These are phyloP conservation scores for Leptobrachium leishanense DNA, from an alignment of 2,113 vertebrate genomes.

Conservation along the genomic window DNA sequence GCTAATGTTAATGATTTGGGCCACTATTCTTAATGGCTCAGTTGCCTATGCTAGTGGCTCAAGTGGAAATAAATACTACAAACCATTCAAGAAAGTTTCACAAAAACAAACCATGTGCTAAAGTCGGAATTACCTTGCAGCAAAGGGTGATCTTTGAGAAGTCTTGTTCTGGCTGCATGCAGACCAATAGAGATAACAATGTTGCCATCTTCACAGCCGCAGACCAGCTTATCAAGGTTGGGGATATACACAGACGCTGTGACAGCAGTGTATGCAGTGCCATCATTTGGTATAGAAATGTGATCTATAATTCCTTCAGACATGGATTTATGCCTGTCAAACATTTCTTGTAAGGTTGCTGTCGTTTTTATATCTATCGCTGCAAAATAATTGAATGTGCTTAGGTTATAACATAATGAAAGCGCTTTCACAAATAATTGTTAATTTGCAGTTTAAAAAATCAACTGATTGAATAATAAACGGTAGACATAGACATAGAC, in stretches of 20 bases:
- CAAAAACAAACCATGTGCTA: no score
- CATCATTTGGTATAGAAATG: constrained; percentile 52
- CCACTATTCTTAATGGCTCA: no score
- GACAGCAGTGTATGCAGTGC: constrained; percentile 44
- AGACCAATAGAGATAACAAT: constrained; percentile 67
- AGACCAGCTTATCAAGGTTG: constrained; percentile 68
- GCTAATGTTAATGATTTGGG: no score
- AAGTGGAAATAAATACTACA: no score
- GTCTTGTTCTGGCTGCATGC: constrained; percentile 64
- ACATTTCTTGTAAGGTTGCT: constrained; percentile 70
- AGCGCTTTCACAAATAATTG: background rate
- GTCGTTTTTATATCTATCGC: constrained; percentile 67
- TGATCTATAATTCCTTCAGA: constrained; percentile 62
- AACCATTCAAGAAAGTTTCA: no score
- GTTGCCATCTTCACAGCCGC: constrained; percentile 72
- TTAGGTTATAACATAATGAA: no score
- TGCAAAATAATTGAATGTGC: constrained; percentile 40
- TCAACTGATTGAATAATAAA: no score
- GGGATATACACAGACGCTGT: constrained; percentile 68
- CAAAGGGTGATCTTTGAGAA: constrained; percentile 57
- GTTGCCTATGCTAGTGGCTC: no score
- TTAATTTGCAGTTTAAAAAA: background rate
- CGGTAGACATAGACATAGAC: no score
- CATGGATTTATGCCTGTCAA: constrained; percentile 58
- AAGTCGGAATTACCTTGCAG: constrained; percentile 59